Evolutionary conservation across 2,888 invertebrate species (phyloP).

Genomic region (Sarcophaga variegata): DNA sequence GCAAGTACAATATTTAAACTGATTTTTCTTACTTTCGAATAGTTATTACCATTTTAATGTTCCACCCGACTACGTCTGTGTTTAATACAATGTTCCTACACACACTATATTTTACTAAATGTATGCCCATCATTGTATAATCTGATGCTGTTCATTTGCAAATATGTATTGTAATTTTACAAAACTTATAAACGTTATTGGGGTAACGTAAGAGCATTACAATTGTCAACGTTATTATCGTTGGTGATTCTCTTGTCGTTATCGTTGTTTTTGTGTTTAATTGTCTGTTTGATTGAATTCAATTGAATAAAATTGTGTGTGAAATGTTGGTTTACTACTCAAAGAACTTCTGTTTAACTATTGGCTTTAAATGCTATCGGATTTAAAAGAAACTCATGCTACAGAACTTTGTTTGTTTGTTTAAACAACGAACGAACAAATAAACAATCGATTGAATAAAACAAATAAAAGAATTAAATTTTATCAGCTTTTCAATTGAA

Average conservation of each 20-base stretch:
- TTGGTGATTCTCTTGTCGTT: constrained; percentile 12
- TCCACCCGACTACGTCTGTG: too few relatives aligned
- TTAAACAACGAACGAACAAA: constrained; percentile 5
- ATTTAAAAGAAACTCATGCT: neutral
- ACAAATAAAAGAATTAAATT: constrained; percentile 30
- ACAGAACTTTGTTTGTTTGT: constrained; percentile 23
- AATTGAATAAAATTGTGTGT: neutral
- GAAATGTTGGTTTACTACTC: neutral
- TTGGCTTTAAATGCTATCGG: constrained; percentile 1
- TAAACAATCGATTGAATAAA: constrained; percentile 2
- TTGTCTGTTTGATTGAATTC: constrained; percentile 15
- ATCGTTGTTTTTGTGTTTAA: neutral
- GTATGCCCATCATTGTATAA: neutral
- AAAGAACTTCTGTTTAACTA: neutral
- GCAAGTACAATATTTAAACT: too few relatives aligned
- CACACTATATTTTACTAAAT: too few relatives aligned
- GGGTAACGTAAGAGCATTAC: neutral
- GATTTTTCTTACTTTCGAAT: too few relatives aligned
- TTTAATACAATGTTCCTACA: too few relatives aligned
- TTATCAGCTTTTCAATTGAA: constrained; percentile 36
- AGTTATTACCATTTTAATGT: too few relatives aligned
- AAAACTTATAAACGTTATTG: constrained; percentile 26
- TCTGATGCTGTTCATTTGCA: constrained; percentile 14
- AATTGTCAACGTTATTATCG: neutral
- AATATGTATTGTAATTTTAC: constrained; percentile 21